Conservation (phyloP, 2,797 vertebrate species). For the Acanthornis magna region DNA sequence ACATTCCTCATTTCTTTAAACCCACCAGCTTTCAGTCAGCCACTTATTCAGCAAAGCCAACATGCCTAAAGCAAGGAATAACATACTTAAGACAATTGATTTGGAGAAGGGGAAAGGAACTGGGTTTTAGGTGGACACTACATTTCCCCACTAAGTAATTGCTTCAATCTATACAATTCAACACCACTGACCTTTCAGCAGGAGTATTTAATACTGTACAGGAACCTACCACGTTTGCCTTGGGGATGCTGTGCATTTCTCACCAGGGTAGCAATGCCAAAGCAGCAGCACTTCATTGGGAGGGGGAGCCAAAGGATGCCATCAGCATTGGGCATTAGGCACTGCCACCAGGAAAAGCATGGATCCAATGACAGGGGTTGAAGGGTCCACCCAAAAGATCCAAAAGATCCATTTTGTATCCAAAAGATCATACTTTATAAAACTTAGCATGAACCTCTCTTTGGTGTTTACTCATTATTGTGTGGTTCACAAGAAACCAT, state of each 20-base stretch:
- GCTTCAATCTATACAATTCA: background rate
- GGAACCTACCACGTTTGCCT: background rate
- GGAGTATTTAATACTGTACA: background rate
- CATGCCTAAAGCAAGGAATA: background rate
- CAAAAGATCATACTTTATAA: accelerated
- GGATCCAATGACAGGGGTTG: background rate
- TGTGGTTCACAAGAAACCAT: background rate
- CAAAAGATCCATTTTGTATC: no score
- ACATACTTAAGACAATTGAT: background rate
- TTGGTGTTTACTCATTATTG: background rate
- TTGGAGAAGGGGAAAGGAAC: background rate
- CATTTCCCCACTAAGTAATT: background rate
- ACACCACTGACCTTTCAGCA: background rate
- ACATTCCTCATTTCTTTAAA: background rate
- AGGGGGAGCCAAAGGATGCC: background rate
- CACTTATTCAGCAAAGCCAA: background rate
- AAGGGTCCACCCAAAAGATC: background rate
- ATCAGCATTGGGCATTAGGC: background rate
- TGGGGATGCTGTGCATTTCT: background rate
- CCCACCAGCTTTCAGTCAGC: background rate
- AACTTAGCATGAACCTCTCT: background rate
- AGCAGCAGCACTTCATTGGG: background rate
- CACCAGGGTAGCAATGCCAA: background rate
- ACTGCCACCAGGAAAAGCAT: background rate
- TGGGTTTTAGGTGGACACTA: background rate